Evolutionary conservation across 2,888 invertebrate species (phyloP).

Genomic region (Sarcophaga variegata): DNA sequence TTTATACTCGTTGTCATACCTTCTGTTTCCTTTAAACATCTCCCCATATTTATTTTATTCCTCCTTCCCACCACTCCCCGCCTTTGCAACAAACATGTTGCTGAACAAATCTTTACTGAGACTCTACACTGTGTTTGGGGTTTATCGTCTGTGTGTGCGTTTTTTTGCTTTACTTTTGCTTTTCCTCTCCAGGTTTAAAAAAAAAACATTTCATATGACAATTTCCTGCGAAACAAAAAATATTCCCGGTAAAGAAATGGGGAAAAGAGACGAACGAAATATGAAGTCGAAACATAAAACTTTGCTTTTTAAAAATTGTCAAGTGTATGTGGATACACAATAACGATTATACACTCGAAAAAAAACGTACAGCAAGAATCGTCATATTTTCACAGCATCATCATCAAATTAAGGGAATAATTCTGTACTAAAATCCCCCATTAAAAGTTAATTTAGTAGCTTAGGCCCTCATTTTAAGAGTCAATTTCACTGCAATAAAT

Average conservation of each 20-base stretch:
- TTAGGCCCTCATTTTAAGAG: too few relatives aligned
- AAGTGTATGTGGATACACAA: conserved; percentile 14
- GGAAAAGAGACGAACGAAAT: background rate
- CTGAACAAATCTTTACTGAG: conserved; percentile 17
- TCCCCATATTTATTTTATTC: background rate
- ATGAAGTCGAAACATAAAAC: background rate
- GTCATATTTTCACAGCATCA: too few relatives aligned
- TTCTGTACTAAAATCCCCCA: background rate
- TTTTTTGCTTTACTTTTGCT: background rate
- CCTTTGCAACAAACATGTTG: conserved; percentile 3
- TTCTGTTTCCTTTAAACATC: background rate
- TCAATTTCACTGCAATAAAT: too few relatives aligned
- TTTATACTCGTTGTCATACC: background rate
- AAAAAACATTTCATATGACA: conserved; percentile 29
- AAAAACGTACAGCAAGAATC: background rate
- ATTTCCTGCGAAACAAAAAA: conserved; percentile 34
- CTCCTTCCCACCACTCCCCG: background rate
- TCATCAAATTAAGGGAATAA: too few relatives aligned
- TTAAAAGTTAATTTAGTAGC: background rate
- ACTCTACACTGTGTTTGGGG: background rate
- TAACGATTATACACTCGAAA: background rate
- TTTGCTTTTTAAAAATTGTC: conserved; percentile 28
- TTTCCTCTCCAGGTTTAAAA: background rate
- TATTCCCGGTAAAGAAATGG: conserved; percentile 2
- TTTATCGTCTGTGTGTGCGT: background rate